Base-by-base conservation (phyloP, 2,888 invertebrate species). In the Dinocampus coccinellae region DNA sequence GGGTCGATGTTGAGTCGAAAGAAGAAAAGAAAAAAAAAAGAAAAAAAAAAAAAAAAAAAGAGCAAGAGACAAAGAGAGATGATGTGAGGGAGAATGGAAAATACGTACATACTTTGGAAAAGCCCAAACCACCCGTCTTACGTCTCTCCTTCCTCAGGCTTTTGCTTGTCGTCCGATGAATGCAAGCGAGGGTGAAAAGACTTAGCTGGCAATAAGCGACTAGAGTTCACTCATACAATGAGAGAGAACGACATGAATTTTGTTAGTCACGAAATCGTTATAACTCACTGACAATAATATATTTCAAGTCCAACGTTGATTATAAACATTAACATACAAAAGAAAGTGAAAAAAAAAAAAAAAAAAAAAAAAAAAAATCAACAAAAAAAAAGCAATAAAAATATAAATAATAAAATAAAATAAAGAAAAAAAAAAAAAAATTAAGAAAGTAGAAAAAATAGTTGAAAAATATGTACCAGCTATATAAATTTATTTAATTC, bases 1-100 rank as follows among this genome's bases (percentile, higher is more conserved):
- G 57, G 57, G 66, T 57, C 57, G 66, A 66, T 66, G 39, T n/a
- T 39, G 39, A n/a, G 2, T 11, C 9, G 36, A 36, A 11, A 11
- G 11, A 9, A 11, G 36, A 10, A 36, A 33, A 33, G 3, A 7
- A 33, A 33, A 33, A 7, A 7, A 7, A 36, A 39, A 39, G 62
- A 42, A 9, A n/a, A 7, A 13, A n/a, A 2, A 34, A n/a, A 34
- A 60, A 16, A 36, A 33, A 60, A 33, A 34, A 34, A 11, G 10
- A 13, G 6, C 33, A 20, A 1, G 2, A 9, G 20, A 53, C 16
- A 53, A 20, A 9, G 29, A 29, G 29, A 4, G 29, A 4, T 3
- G 29, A 7, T 7, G 7, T 4, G 7, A 47, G 34, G 34, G 6
- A 16, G 20, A 33, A 13, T 29, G 58, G 58, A 16, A 58, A 34